These are phyloP conservation scores for Peromyscus aztecus DNA, from an alignment of 2,797 vertebrate species.

Conservation along the genomic window DNA sequence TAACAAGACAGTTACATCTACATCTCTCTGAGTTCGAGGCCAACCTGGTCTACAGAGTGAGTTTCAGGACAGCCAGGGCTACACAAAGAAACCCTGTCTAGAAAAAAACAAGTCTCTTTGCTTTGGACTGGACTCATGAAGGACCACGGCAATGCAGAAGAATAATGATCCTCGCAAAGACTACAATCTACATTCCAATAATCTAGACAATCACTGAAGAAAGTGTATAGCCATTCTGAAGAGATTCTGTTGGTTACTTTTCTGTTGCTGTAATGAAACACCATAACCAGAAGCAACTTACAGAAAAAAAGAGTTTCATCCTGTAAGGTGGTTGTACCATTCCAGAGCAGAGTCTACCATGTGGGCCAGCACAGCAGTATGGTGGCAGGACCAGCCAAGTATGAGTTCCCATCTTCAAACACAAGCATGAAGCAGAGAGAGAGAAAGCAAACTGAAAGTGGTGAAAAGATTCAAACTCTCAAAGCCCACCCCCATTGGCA, in stretches of 20 bases:
- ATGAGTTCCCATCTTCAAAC: background rate
- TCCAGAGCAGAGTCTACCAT: background rate
- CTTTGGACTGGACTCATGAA: background rate
- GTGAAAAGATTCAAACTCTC: background rate
- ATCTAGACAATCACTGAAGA: background rate
- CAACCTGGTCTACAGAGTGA: too few relatives aligned
- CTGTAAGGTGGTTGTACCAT: background rate
- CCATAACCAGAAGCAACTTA: background rate
- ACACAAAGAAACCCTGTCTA: too few relatives aligned
- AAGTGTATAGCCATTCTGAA: background rate
- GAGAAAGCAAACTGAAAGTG: too few relatives aligned
- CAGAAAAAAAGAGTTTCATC: background rate
- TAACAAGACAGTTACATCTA: too few relatives aligned
- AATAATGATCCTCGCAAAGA: background rate
- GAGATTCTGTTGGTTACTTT: background rate
- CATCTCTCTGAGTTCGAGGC: too few relatives aligned
- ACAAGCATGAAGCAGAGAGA: background rate
- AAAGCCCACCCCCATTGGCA: background rate
- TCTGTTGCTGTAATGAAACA: background rate
- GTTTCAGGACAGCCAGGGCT: too few relatives aligned
- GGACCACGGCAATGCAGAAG: background rate
- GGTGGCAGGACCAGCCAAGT: background rate
- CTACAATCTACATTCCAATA: background rate
- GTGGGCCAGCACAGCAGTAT: background rate
- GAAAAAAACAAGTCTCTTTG: too few relatives aligned